Percentiles rank a stretch among this genome's conserved stretches.
Conservation (phyloP, 1,140 invertebrate species). For the Anastatus disparis region DNA sequence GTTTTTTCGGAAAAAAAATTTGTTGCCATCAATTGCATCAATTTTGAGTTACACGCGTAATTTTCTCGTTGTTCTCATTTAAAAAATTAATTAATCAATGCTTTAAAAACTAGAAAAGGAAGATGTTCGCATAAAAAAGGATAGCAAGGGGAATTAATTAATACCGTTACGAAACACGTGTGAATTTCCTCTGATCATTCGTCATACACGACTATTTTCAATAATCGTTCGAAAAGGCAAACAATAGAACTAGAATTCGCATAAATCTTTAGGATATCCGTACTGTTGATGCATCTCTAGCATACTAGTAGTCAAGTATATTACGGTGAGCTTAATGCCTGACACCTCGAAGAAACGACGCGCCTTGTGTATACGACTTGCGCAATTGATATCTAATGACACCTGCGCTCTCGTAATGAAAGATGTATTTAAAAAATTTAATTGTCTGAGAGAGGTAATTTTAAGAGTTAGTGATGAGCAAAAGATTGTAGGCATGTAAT, state of each 20-base stretch:
- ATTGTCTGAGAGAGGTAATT: no score
- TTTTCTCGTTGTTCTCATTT: background rate
- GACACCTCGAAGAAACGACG: background rate
- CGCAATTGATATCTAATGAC: slow-evolving; percentile 15
- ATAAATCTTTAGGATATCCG: slow-evolving; percentile 2
- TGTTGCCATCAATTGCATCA: no score
- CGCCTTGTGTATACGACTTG: background rate
- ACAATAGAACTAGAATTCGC: slow-evolving; percentile 22
- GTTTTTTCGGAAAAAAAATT: no score
- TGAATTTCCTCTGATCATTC: no score
- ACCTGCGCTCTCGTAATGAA: no score
- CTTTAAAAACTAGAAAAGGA: background rate
- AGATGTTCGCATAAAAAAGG: background rate
- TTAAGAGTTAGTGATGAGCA: no score
- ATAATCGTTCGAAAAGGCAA: background rate
- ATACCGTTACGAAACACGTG: slow-evolving; percentile 18
- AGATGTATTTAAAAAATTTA: no score
- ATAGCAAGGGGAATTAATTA: slow-evolving; percentile 6
- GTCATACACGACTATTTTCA: background rate
- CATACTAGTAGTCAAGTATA: no score
- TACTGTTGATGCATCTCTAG: background rate
- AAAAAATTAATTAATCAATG: slow-evolving; percentile 1
- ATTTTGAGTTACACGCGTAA: background rate
- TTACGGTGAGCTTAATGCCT: slow-evolving; percentile 30
- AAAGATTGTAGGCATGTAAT: no score